Base-by-base conservation (phyloP, 2,113 vertebrate species). In the Aspidoscelis tigris region DNA sequence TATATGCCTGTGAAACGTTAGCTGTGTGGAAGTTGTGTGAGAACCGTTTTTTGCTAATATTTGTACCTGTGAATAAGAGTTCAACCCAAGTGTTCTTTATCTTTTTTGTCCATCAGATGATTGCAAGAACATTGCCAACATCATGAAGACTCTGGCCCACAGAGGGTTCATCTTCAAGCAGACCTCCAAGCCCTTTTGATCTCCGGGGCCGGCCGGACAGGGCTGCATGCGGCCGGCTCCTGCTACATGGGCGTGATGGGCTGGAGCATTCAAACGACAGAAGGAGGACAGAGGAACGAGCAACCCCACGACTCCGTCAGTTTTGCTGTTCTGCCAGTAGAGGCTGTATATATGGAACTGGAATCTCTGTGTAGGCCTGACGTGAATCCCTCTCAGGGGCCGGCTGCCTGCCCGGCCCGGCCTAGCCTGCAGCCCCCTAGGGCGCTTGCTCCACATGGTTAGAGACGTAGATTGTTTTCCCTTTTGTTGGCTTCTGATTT, bases 111-210 rank as follows among this genome's bases (percentile, higher is more conserved):
- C 81, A 2, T 0, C 86, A 97, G 96, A 97, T 0, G 96, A 97
- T 93, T 97, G 96, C 94, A 97, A 96, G 95, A 97, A 97, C 93
- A 97, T 97, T 39, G 96, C 96, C 89, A 97, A 96, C 95, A 97
- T 97, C 94, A 97, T 97, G 96, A 97, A 97, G 95, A 97, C 96
- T 70, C 91, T 97, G 71, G 96, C 96, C 55, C 96, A 97, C 88
- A 95, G 96, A 95, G 96, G 96, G 90, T 97, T 97, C 93, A 97
- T 96, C 95, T 97, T 97, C 95, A 97, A 97, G 95, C 96, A 97
- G 93, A 97, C 96, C 80, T 97, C 96, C 80, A 97, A 96, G 92
- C 96, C 96, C 3, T 96, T 96, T 95, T 96, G 95, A 97, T 95
- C 91, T 94, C 95, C 91, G 33, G 88, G 93, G 93, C 94, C 87